Percentiles rank a stretch among this genome's conserved stretches.
Evolutionary conservation across 2,888 invertebrate genomes (phyloP).

Genomic region (Reticulitermes lucifugus): DNA sequence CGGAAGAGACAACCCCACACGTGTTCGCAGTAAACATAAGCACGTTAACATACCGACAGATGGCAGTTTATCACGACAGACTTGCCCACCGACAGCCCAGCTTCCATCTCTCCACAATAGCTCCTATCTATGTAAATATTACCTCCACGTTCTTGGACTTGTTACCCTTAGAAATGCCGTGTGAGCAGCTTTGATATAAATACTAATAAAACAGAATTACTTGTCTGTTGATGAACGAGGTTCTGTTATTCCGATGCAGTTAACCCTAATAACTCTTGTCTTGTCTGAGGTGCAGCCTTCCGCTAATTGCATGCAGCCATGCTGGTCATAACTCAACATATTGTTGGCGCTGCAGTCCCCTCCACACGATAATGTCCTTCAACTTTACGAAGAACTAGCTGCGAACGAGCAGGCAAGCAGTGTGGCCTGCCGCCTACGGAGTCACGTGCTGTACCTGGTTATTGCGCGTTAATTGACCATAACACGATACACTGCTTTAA

Average conservation of each 20-base stretch:
- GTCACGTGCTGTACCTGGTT: background rate
- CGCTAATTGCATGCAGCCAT: constrained; percentile 16
- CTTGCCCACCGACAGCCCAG: no score
- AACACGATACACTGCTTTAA: background rate
- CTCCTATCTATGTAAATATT: no score
- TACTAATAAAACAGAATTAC: background rate
- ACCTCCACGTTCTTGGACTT: no score
- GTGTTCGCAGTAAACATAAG: no score
- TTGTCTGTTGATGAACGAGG: background rate
- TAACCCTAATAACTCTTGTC: constrained; percentile 19
- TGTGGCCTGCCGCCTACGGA: background rate
- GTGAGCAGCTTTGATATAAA: no score
- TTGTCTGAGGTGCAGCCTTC: constrained; percentile 11
- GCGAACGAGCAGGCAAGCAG: background rate
- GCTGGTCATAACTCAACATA: background rate
- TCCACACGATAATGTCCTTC: background rate
- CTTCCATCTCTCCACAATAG: no score
- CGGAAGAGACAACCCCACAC: no score
- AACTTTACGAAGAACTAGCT: background rate
- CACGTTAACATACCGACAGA: no score
- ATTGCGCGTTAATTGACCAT: no score
- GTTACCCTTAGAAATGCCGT: no score
- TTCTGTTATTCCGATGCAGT: constrained; percentile 3
- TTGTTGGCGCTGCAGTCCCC: background rate
- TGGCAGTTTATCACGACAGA: no score